Conservation (phyloP, 1,140 invertebrate genomes). For the Tigriopus japonicus region DNA sequence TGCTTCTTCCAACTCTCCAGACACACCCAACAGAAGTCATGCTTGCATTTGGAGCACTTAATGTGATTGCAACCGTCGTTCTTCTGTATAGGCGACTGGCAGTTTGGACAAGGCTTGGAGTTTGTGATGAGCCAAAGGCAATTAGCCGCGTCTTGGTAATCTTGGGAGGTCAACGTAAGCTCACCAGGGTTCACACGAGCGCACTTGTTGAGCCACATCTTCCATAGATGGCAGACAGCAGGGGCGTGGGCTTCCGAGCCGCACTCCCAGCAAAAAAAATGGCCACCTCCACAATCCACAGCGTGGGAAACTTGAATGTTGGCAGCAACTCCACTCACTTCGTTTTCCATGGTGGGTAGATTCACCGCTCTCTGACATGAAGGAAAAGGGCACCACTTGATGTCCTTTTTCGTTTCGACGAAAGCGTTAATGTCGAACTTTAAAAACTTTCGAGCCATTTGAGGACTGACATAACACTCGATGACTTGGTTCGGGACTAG, state of each 20-base stretch:
- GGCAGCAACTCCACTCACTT: constrained; percentile 24
- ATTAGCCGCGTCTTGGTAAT: constrained; percentile 45
- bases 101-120: constrained; percentile 51
- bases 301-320: constrained; percentile 34
- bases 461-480: constrained; percentile 41
- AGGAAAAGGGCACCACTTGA: constrained; percentile 51
- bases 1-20: constrained; percentile 53
- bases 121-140: constrained; percentile 50
- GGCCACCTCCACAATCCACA: constrained; percentile 50
- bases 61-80: constrained; percentile 60
- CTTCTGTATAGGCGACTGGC: constrained; percentile 51
- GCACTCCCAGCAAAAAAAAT: constrained; percentile 49
- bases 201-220: constrained; percentile 42
- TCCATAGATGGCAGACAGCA: constrained; percentile 43
- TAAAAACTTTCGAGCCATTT: constrained; percentile 43
- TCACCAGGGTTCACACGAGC: constrained; percentile 43
- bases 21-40: constrained; percentile 75
- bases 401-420: constrained; percentile 48
- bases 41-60: constrained; percentile 56
- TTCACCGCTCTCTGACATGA: constrained; percentile 45
- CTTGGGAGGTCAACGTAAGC: constrained; percentile 34
- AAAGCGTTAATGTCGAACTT: constrained; percentile 57
- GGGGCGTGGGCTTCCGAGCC: constrained; percentile 45
- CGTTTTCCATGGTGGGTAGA: constrained; percentile 33
- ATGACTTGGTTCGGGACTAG: constrained; percentile 47